These are phyloP conservation scores for Rhinogobio ventralis DNA, from an alignment of 2,797 vertebrate genomes.

Conservation along the genomic window DNA sequence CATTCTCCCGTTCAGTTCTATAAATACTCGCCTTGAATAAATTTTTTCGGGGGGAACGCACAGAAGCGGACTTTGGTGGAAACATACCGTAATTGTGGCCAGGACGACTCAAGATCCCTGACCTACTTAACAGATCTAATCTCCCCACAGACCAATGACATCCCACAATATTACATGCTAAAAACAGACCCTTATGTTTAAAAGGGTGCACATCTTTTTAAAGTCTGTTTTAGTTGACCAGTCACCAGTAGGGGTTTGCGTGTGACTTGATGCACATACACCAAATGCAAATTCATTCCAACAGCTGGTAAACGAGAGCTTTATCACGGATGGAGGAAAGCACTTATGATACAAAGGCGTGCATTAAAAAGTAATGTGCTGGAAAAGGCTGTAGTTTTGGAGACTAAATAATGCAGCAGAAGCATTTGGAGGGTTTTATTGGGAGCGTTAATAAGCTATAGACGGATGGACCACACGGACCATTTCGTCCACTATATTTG, in stretches of 20 bases:
- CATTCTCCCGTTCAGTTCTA: slow-evolving; percentile 48
- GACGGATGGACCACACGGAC: slow-evolving; percentile 49
- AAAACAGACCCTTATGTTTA: slow-evolving; percentile 2
- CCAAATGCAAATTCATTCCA: slow-evolving; percentile 51
- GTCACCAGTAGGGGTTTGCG: slow-evolving; percentile 16
- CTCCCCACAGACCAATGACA: slow-evolving; percentile 38
- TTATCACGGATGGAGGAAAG: slow-evolving; percentile 48
- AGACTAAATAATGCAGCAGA: slow-evolving; percentile 66
- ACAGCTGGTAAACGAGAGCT: slow-evolving; percentile 63
- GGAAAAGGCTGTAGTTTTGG: slow-evolving; percentile 58
- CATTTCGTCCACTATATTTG: slow-evolving; percentile 55
- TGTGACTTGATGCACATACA: neutral
- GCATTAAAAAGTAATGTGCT: slow-evolving; percentile 67
- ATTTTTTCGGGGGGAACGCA: slow-evolving; percentile 22
- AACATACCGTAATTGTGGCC: slow-evolving; percentile 33
- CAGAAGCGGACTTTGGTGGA: slow-evolving; percentile 31
- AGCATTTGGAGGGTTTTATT: slow-evolving; percentile 62
- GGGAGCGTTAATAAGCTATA: slow-evolving; percentile 52
- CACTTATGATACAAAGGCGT: slow-evolving; percentile 59
- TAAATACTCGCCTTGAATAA: slow-evolving; percentile 49
- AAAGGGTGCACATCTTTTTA: neutral
- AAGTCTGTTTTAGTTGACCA: neutral
- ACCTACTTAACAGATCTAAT: slow-evolving; percentile 60
- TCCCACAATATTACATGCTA: slow-evolving; percentile 17
- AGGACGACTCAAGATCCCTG: slow-evolving; percentile 52